A percentile compares a stretch with the other conserved stretches of the same genome.
Evolutionary conservation across 2,797 vertebrate genomes (phyloP).

Genomic region (Pangasius larnaudii): DNA sequence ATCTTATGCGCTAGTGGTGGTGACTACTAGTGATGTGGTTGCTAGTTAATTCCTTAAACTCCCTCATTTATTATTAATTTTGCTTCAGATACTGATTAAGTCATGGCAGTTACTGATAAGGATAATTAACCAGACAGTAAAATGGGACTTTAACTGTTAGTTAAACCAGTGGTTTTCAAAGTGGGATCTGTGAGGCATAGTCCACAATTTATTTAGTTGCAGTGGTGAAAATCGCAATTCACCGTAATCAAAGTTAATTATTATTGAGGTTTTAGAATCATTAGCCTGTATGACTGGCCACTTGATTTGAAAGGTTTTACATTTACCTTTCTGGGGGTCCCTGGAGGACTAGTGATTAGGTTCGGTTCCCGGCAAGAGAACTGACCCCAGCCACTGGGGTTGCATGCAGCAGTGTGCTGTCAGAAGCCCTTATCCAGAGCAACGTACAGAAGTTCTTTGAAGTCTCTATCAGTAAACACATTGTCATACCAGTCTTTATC

Average conservation of each 20-base stretch:
- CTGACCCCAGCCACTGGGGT: too few species aligned
- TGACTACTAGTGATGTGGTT: neutral
- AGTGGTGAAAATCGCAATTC: neutral
- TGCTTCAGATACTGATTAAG: neutral
- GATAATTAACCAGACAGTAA: neutral
- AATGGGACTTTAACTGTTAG: neutral
- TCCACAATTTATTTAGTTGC: neutral
- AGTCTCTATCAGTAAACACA: neutral
- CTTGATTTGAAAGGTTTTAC: neutral
- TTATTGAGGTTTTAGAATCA: neutral
- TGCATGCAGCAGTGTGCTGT: too few species aligned
- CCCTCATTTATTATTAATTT: neutral
- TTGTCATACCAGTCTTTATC: neutral
- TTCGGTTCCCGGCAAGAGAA: too few species aligned
- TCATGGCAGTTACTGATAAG: neutral
- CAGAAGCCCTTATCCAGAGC: neutral
- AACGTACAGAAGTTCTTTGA: neutral
- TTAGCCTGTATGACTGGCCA: neutral
- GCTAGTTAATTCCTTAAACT: neutral
- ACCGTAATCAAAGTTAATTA: neutral
- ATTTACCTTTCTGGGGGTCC: neutral
- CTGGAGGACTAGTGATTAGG: too few species aligned
- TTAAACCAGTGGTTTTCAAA: neutral
- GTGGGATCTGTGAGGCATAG: neutral
- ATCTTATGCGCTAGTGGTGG: neutral